Conservation (phyloP, 2,113 vertebrate genomes). For the Hyaena hyaena region DNA sequence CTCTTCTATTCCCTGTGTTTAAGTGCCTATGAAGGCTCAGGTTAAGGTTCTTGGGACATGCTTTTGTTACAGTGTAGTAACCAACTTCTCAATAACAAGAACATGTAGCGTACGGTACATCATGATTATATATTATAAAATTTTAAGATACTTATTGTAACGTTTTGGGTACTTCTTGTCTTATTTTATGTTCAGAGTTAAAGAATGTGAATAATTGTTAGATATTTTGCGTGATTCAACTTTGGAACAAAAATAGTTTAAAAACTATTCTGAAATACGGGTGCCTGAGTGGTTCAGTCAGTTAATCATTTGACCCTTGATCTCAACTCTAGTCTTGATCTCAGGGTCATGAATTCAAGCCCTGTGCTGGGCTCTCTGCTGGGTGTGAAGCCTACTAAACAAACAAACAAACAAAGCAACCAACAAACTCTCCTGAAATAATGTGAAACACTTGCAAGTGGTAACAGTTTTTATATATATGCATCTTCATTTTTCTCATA, state of each 20-base stretch:
- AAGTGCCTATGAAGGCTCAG: not conserved
- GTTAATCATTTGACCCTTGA: no score
- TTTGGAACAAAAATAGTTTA: constrained; percentile 2
- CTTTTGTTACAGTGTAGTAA: not conserved
- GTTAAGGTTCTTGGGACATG: not conserved
- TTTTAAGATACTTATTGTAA: not conserved
- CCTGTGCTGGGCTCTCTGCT: no score
- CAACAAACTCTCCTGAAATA: no score
- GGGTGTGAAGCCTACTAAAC: no score
- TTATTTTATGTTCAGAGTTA: constrained; percentile 33
- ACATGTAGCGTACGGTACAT: not conserved
- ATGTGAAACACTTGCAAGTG: not conserved
- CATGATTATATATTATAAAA: not conserved
- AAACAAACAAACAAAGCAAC: no score
- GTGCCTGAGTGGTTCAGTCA: not conserved
- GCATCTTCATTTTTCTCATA: not conserved
- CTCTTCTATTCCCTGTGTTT: not conserved
- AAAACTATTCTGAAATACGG: constrained; percentile 2
- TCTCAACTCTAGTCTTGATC: no score
- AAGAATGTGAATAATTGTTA: constrained; percentile 15
- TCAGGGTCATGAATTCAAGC: no score
- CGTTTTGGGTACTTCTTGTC: not conserved
- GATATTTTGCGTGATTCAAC: constrained; percentile 2
- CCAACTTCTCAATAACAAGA: not conserved
- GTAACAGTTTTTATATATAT: not conserved